Evolutionary conservation across 1,140 invertebrate genomes (phyloP).

Genomic region (Chrysoperla carnea): DNA sequence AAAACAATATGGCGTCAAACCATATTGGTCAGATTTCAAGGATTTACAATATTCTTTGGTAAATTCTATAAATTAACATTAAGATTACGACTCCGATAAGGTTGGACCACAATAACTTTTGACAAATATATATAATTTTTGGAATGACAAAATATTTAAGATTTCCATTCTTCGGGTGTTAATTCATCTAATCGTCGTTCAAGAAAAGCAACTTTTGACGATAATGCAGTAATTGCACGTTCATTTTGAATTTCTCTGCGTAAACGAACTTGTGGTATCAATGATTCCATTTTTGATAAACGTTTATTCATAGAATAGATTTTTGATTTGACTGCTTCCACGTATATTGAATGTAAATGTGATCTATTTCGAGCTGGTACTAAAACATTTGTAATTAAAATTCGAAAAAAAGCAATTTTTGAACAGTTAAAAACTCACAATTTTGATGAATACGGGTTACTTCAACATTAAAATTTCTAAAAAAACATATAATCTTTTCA

Average conservation of each 20-base stretch:
- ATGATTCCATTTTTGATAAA: conserved; percentile 15
- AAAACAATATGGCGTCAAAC: too few relatives aligned
- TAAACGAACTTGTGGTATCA: conserved; percentile 19
- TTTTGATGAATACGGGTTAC: neutral
- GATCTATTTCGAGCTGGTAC: conserved; percentile 10
- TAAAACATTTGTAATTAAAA: conserved; percentile 4
- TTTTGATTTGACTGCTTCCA: conserved; percentile 19
- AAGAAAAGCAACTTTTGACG: conserved; percentile 16
- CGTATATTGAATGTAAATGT: conserved; percentile 19
- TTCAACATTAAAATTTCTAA: neutral
- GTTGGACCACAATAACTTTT: too few relatives aligned
- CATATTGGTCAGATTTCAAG: too few relatives aligned
- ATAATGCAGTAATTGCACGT: conserved; percentile 15
- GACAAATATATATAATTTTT: too few relatives aligned
- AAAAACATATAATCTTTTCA: neutral
- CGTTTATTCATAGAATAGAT: conserved; percentile 17
- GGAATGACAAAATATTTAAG: neutral
- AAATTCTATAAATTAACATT: too few relatives aligned
- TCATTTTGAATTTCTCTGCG: conserved; percentile 18
- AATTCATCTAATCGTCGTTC: conserved; percentile 19
- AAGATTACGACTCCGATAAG: too few relatives aligned
- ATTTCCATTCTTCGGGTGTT: conserved; percentile 13
- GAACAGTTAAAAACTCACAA: neutral
- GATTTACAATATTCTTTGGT: too few relatives aligned
- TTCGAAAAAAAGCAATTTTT: neutral